phyloP scores from a whole-genome alignment of 2,113 vertebrate species.

The Riparia riparia region DNA sequence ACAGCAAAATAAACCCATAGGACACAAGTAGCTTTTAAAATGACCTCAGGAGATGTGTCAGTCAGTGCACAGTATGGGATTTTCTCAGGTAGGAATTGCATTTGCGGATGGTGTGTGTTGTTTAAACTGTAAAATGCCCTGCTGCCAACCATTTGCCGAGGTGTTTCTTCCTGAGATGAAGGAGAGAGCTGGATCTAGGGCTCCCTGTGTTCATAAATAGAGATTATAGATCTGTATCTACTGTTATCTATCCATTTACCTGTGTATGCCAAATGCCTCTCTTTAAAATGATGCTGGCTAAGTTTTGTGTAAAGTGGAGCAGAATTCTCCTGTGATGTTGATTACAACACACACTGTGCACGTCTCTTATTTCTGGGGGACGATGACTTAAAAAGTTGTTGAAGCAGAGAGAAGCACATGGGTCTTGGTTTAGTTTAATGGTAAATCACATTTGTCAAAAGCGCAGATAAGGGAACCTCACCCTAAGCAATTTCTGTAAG shows the following conservation, averaged over 20 bases:
- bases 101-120: neutral
- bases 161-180: neutral
- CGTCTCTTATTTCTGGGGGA: neutral
- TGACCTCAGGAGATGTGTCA: neutral
- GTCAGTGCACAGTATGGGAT: neutral
- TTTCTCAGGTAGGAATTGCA: conserved; percentile 23
- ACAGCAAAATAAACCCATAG: conserved; percentile 33
- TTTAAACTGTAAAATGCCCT: neutral
- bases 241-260: neutral
- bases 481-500: neutral
- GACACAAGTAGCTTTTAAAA: conserved; percentile 38
- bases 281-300: neutral
- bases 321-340: conserved; percentile 10
- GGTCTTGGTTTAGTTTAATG: neutral
- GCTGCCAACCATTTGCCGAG: neutral
- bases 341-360: neutral
- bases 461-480: neutral
- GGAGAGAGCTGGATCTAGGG: neutral
- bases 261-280: neutral
- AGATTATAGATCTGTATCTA: neutral
- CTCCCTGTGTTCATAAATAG: neutral
- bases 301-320: neutral
- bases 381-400: neutral
- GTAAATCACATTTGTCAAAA: conserved; percentile 35
- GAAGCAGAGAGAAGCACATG: neutral